A percentile compares a stretch with the other conserved stretches of the same genome.
phyloP scores from a whole-genome alignment of 2,113 vertebrate genomes.

The rabbit (Oryctolagus cuniculus) region mOryCun1.1 NC_091444.1:31875501-31876000 shows the following conservation, averaged over 20 bases:
- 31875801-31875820: not conserved
- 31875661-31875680: not conserved
- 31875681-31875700: not conserved
- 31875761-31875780: not conserved
- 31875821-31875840: not conserved
- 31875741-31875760: not conserved
- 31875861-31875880: not conserved
- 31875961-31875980: not conserved
- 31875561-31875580: too few relatives aligned
- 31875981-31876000: not conserved
- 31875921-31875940: not conserved
- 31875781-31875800: not conserved
- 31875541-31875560: too few relatives aligned
- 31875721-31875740: not conserved
- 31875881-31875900: not conserved
- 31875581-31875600: too few relatives aligned
- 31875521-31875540: too few relatives aligned
- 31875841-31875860: not conserved
- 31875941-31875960: not conserved
- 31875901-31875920: conserved; percentile 30
- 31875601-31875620: too few relatives aligned
- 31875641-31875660: not conserved
- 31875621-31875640: not conserved
- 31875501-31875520: too few relatives aligned
- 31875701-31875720: not conserved